Evolutionary conservation across 2,797 vertebrate species (phyloP), one percentile per base, ranked within the genome.

Genomic region (Alcedo atthis): DNA sequence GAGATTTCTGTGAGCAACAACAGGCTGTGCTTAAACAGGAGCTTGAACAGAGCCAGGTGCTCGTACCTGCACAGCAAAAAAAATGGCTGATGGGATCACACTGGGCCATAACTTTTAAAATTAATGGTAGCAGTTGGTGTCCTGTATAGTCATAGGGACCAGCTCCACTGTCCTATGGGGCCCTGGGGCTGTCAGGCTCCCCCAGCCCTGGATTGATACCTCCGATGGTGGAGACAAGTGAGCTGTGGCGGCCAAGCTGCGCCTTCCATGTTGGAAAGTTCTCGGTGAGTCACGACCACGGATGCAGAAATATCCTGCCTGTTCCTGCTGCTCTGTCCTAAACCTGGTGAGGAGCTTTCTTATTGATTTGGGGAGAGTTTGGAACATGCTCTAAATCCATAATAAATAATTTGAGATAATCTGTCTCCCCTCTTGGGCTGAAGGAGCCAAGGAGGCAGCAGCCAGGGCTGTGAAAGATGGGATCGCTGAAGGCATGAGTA

Each of bases 321-420:
- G 71, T 4, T 69, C 67, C 85, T 15, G 49, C 55, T 63, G 55
- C 91, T 86, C 5, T 0, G 8, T 66, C 95, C 94, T 81, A 20
- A 54, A 68, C 73, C 70, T 4, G 0, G 25, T 21, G 77, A 67
- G 77, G 77, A 66, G 89, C 85, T 83, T 82, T 49, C 85, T 82
- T 75, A 85, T 45, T 62, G 82, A 91, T 89, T 87, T 85, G 48
- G 12, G 18, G 28, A 90, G 58, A 63, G 35, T 81, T 84, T 81
- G 87, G 91, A 89, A 84, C 74, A 53, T 30, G 77, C 68, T 92
- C 57, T 81, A 84, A 84, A 86, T 93, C 85, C 42, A 7, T 89
- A 81, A 91, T 91, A 89, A 94, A 87, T 90, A 90, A 92, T 89
- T 87, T 37, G 87, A 66, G 92, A 66, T 85, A 73, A 85, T 91